A percentile compares a stretch with the other conserved stretches of the same genome.
Evolutionary conservation across 2,888 invertebrate genomes (phyloP).

Genomic region (Gandaritis pyraliata): DNA sequence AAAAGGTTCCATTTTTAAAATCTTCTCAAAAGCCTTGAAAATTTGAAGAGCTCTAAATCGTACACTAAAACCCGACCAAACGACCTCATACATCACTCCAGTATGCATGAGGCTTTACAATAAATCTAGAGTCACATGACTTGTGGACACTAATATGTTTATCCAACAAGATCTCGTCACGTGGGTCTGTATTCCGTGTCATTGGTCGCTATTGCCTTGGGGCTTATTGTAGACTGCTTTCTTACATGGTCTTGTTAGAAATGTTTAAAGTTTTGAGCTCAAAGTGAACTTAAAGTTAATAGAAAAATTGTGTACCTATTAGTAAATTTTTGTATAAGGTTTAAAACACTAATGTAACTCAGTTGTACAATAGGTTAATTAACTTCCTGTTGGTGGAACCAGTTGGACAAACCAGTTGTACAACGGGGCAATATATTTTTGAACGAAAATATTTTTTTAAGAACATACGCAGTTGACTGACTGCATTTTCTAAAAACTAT

Average conservation of each 20-base stretch:
- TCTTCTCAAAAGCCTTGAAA: background rate
- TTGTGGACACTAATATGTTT: constrained; percentile 64
- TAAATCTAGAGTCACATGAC: constrained; percentile 63
- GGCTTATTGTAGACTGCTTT: background rate
- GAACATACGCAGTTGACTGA: no score
- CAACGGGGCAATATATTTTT: no score
- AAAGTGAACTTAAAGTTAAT: no score
- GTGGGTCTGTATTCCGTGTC: constrained; percentile 29
- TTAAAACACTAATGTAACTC: no score
- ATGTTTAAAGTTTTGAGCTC: background rate
- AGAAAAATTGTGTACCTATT: no score
- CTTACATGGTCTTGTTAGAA: background rate
- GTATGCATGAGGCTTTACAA: constrained; percentile 45
- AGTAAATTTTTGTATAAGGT: no score
- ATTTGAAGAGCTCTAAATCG: constrained; percentile 1
- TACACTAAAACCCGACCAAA: constrained; percentile 1
- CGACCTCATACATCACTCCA: constrained; percentile 22
- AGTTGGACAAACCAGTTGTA: no score
- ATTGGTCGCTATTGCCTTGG: background rate
- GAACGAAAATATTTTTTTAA: no score
- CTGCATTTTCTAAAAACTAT: no score
- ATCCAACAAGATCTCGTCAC: constrained; percentile 53
- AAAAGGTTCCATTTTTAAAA: no score
- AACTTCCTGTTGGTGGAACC: no score
- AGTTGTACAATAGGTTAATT: no score